Conservation (phyloP, 1,140 invertebrate genomes). For the Euwallacea similis region DNA sequence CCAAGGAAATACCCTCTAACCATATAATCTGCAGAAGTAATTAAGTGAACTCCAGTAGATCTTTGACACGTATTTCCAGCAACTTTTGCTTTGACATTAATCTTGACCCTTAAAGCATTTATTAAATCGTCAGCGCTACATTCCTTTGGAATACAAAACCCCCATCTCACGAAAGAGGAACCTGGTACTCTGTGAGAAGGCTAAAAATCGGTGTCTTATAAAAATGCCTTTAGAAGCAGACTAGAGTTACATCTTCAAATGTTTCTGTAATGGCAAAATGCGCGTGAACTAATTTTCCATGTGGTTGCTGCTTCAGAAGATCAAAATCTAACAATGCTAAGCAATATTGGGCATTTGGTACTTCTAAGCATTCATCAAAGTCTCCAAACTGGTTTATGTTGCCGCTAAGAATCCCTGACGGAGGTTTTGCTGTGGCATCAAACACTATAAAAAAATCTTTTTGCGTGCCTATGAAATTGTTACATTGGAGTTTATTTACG, state of each 20-base stretch:
- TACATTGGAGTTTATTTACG: conserved; percentile 29
- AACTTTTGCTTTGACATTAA: conserved; percentile 35
- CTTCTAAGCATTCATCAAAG: conserved; percentile 64
- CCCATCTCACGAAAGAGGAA: conserved; percentile 64
- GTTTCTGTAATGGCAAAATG: conserved; percentile 41
- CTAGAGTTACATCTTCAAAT: conserved; percentile 44
- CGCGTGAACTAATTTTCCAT: conserved; percentile 41
- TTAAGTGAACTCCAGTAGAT: background rate
- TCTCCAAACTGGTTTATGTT: conserved; percentile 67
- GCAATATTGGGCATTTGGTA: conserved; percentile 59
- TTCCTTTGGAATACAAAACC: conserved; percentile 63
- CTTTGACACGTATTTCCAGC: conserved; percentile 39
- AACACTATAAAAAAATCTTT: conserved; percentile 57
- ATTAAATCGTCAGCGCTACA: conserved; percentile 62
- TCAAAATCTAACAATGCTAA: conserved; percentile 55
- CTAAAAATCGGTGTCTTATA: conserved; percentile 49
- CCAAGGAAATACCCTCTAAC: conserved; percentile 24
- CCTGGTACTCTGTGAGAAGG: conserved; percentile 64
- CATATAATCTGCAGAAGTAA: conserved; percentile 23
- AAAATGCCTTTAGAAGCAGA: background rate
- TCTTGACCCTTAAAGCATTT: conserved; percentile 40
- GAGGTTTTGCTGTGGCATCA: conserved; percentile 64
- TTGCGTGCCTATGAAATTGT: background rate
- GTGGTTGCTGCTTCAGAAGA: conserved; percentile 19
- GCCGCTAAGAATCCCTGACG: conserved; percentile 63